Percentiles rank a stretch among this genome's conserved stretches.
Evolutionary conservation across 2,888 invertebrate genomes (phyloP).

Genomic region (Eilema depressum): DNA sequence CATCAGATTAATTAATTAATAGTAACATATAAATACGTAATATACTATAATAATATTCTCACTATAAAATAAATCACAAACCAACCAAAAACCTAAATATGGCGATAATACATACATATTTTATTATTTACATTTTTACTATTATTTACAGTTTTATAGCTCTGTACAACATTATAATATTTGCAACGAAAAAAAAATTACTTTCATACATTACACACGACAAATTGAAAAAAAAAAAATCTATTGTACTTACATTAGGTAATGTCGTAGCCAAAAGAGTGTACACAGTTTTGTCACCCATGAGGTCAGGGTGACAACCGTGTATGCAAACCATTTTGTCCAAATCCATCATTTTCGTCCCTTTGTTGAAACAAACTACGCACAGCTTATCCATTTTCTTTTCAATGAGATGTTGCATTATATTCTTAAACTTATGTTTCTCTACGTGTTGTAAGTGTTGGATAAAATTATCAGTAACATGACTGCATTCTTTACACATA

Average conservation of each 20-base stretch:
- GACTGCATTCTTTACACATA: slow-evolving; percentile 68
- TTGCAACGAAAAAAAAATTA: too few species aligned
- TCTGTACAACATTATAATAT: too few species aligned
- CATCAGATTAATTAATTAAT: too few species aligned
- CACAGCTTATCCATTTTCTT: slow-evolving; percentile 70
- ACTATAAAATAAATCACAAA: too few species aligned
- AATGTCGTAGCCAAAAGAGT: slow-evolving; percentile 68
- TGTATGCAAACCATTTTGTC: slow-evolving; percentile 67
- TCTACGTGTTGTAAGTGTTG: slow-evolving; percentile 74
- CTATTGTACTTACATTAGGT: slow-evolving; percentile 71
- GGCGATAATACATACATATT: too few species aligned
- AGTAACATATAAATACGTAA: too few species aligned
- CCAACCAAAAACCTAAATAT: too few species aligned
- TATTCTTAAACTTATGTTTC: slow-evolving; percentile 75
- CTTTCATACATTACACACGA: too few species aligned
- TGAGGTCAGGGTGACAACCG: slow-evolving; percentile 73
- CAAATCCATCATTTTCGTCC: slow-evolving; percentile 58
- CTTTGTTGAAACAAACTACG: slow-evolving; percentile 70
- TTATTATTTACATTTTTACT: too few species aligned
- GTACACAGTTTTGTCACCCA: slow-evolving; percentile 67
- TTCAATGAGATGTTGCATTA: slow-evolving; percentile 68
- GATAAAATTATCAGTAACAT: slow-evolving; percentile 52
- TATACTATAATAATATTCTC: too few species aligned
- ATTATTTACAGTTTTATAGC: too few species aligned
- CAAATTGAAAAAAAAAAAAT: neutral